phyloP scores from a whole-genome alignment of 2,888 invertebrate species.

The Drosophila aldrichi region DNA sequence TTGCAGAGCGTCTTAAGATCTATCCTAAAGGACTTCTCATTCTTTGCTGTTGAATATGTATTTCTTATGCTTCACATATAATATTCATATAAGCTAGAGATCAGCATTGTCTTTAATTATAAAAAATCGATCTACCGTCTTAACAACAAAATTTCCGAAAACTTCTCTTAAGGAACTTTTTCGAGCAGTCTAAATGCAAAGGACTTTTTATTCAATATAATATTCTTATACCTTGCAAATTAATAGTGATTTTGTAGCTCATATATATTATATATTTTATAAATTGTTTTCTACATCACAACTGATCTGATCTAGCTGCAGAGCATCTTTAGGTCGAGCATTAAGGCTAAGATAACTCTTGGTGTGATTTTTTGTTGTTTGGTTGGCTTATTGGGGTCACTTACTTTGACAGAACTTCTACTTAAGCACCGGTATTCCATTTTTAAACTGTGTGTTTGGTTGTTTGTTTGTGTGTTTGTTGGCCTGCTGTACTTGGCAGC shows the following conservation, averaged over 20 bases:
- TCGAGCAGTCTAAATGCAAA: neutral
- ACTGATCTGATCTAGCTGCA: neutral
- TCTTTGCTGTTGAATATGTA: no score
- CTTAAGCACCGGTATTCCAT: conserved; percentile 85
- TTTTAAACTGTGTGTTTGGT: conserved; percentile 69
- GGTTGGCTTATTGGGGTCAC: conserved; percentile 85
- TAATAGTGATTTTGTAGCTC: neutral
- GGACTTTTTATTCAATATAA: neutral
- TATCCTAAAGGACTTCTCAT: no score
- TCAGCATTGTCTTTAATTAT: no score
- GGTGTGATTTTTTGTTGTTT: conserved; percentile 41
- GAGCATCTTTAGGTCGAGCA: conserved; percentile 33
- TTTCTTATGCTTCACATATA: no score
- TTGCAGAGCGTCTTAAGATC: no score
- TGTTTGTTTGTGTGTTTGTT: conserved; percentile 42
- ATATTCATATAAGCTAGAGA: no score
- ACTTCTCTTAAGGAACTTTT: neutral
- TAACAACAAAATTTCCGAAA: no score
- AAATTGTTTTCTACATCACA: neutral
- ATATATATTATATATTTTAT: neutral
- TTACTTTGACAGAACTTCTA: conserved; percentile 85
- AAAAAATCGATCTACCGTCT: no score
- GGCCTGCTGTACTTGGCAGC: conserved; percentile 56
- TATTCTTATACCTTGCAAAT: no score
- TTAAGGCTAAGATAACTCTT: conserved; percentile 13